phyloP scores from a whole-genome alignment of 2,888 invertebrate species.

The Clivina fossor region DNA sequence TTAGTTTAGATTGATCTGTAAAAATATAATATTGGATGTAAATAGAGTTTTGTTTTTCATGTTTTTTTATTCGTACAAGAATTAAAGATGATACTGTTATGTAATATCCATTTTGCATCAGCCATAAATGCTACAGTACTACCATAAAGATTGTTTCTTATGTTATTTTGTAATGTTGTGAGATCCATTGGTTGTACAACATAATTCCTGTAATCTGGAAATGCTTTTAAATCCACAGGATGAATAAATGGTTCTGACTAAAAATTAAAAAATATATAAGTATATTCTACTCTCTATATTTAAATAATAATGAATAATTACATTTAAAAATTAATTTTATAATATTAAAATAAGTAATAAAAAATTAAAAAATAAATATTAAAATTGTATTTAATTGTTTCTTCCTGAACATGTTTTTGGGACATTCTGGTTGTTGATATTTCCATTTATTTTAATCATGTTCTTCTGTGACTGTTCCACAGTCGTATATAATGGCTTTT shows the following conservation, averaged over 20 bases:
- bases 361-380: conserved; percentile 12
- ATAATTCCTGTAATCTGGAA: conserved; percentile 78
- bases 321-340: too few species aligned
- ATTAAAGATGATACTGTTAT: conserved; percentile 90
- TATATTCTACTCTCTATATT: too few species aligned
- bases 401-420: too few species aligned
- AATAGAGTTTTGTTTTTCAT: background rate
- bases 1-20: conserved; percentile 76
- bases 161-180: conserved; percentile 72
- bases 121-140: conserved; percentile 87
- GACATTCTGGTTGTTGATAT: too few species aligned
- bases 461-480: background rate
- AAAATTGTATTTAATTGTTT: background rate
- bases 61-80: conserved; percentile 64
- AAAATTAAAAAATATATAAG: conserved; percentile 38
- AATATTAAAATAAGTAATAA: conserved; percentile 2
- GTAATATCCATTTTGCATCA: conserved; percentile 91
- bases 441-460: background rate
- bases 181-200: conserved; percentile 89
- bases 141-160: conserved; percentile 73
- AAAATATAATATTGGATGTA: conserved; percentile 35
- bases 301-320: too few species aligned
- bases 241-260: conserved; percentile 79
- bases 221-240: conserved; percentile 69
- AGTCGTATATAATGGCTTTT: too few species aligned